These are phyloP conservation scores for Labrus mixtus DNA, from an alignment of 2,113 vertebrate species.

Conservation along the genomic window DNA sequence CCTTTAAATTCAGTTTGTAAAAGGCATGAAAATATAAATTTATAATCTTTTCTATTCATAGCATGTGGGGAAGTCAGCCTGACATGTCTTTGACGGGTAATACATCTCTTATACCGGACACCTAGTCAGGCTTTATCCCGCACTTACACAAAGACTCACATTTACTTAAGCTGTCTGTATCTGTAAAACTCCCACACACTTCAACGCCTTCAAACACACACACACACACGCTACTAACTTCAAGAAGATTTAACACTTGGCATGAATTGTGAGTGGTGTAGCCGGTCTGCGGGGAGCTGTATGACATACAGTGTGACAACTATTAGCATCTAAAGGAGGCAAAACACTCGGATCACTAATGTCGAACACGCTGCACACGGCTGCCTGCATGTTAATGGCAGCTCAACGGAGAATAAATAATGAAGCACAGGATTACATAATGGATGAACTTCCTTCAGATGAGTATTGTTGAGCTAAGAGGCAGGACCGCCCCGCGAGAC, in stretches of 20 bases:
- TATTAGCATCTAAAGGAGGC: constrained; percentile 54
- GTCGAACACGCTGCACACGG: constrained; percentile 37
- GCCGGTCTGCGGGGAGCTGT: constrained; percentile 41
- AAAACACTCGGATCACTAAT: constrained; percentile 38
- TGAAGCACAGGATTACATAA: constrained; percentile 70
- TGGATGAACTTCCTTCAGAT: constrained; percentile 69
- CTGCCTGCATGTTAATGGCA: constrained; percentile 49
- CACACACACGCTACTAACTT: not conserved
- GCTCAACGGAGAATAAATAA: constrained; percentile 62
- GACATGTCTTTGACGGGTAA: too few relatives aligned
- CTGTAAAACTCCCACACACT: constrained; percentile 6
- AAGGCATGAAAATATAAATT: too few relatives aligned
- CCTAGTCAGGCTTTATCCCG: not conserved
- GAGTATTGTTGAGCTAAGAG: constrained; percentile 59
- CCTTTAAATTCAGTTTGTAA: too few relatives aligned
- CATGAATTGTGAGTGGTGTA: constrained; percentile 42
- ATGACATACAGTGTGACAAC: constrained; percentile 26
- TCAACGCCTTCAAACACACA: constrained; percentile 17
- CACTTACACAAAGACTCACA: constrained; percentile 19
- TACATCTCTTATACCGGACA: not conserved
- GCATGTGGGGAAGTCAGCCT: too few relatives aligned
- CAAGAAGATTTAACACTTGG: constrained; percentile 32
- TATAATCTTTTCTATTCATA: too few relatives aligned
- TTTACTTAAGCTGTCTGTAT: constrained; percentile 22
- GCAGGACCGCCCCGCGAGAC: constrained; percentile 25